Base-by-base conservation (phyloP, 2,797 vertebrate genomes). In the Takifugu rubripes region DNA sequence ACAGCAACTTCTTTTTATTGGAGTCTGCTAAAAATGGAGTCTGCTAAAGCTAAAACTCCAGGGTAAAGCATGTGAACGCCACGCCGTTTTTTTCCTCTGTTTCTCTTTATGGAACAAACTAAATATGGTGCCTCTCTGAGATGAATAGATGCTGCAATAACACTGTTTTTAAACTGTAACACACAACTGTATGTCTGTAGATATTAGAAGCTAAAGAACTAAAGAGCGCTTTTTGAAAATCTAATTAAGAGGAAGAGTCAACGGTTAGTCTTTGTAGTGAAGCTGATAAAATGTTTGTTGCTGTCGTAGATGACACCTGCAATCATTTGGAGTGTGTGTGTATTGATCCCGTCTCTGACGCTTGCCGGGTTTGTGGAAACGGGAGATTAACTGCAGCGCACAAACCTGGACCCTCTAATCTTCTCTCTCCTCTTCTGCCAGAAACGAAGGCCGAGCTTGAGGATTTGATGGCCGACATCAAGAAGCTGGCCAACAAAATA, bases 401-500 rank as follows among this genome's bases (percentile, higher is more conserved):
- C 36, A 40, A 12, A 5, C n/a, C 3, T 5, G 17, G 44, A 46
- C 12, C 56, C 43, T 11, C 8, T 44, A 40, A 25, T 8, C 7
- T 40, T 3, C 9, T 50, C 33, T 66, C 7, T 58, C 16, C 21
- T 49, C n/a, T 59, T n/a, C 33, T 40, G 42, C 71, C 61, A 98
- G 96, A 95, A 88, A 97, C 95, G 0, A 98, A 98, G 85, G 93
- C 88, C 6, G 95, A 98, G 55, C 88, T 98, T 75, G 95, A 98
- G 59, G 94, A 96, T 61, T 88, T 98, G 62, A 97, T 98, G 95
- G 91, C 93, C 0, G 94, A 98, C 82, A 98, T 98, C 61, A 98
- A 98, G 89, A 96, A 95, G 87, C 90, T 97, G 0, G 96, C 96
- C 5, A 98, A 97, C 88, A 95, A 95, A 94, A 93, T 97, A 48